Evolutionary conservation across 2,113 vertebrate species (phyloP).

Genomic region (Sus scrofa): DNA sequence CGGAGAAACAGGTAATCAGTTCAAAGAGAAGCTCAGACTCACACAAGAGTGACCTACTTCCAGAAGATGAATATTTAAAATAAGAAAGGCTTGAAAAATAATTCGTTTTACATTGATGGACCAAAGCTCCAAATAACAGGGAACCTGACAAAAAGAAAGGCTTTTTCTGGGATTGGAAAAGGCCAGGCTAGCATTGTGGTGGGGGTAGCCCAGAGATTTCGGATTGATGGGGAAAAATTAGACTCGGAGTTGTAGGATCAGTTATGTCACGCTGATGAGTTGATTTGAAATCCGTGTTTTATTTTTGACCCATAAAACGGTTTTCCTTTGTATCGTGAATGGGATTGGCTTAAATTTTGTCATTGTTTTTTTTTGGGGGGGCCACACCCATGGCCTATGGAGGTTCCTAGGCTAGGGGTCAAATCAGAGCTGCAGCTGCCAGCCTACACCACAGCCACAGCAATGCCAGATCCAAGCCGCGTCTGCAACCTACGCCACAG

Average conservation of each 20-base stretch:
- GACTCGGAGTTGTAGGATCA: neutral
- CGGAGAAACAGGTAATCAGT: constrained; percentile 74
- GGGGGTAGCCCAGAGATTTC: neutral
- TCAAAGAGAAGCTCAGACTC: constrained; percentile 85
- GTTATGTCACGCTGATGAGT: neutral
- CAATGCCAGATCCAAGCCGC: no score
- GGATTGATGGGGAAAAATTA: neutral
- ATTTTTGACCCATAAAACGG: neutral
- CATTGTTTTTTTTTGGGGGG: no score
- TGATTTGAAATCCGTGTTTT: neutral
- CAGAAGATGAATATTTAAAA: constrained; percentile 80
- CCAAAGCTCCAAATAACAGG: neutral
- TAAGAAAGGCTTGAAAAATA: constrained; percentile 76
- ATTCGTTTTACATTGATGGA: constrained; percentile 43
- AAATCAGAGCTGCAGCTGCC: no score
- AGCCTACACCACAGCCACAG: no score
- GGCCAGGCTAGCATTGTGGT: neutral
- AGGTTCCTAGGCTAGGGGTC: no score
- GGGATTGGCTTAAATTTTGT: neutral
- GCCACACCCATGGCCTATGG: no score
- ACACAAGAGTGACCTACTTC: constrained; percentile 87
- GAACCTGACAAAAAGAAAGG: neutral
- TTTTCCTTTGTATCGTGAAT: neutral
- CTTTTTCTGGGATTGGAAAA: neutral
- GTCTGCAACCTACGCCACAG: no score